Evolutionary conservation across 2,113 vertebrate species (phyloP).

Genomic region (Xenopus laevis): DNA sequence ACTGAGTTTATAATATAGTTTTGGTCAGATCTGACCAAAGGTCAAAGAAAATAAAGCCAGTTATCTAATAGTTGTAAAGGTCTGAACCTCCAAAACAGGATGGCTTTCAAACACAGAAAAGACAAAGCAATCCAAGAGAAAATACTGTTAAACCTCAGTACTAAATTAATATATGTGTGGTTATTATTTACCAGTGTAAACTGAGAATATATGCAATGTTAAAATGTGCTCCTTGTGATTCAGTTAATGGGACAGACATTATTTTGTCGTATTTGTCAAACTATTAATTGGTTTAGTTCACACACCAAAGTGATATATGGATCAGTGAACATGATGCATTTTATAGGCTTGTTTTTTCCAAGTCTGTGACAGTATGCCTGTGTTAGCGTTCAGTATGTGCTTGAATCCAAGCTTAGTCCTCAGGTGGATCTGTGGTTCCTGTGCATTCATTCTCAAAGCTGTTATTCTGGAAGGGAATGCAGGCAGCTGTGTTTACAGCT

Average conservation of each 20-base stretch:
- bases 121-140: too few relatives aligned
- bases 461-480: conserved; percentile 99
- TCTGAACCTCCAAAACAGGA: too few relatives aligned
- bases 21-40: too few relatives aligned
- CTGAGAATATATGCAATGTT: neutral
- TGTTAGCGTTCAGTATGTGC: conserved; percentile 46
- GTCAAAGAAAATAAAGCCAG: too few relatives aligned
- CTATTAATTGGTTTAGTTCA: conserved; percentile 42
- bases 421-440: conserved; percentile 93
- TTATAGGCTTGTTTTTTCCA: conserved; percentile 59
- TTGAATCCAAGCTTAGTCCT: conserved; percentile 77
- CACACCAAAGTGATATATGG: conserved; percentile 29
- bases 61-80: too few relatives aligned
- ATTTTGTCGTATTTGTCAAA: conserved; percentile 38
- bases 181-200: neutral
- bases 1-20: too few relatives aligned
- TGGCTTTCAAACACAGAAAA: too few relatives aligned
- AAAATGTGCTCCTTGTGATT: neutral
- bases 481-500: conserved; percentile 99
- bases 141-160: neutral
- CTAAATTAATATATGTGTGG: neutral
- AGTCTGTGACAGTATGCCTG: conserved; percentile 52
- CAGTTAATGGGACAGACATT: conserved; percentile 28
- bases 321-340: conserved; percentile 46
- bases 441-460: conserved; percentile 97